phyloP scores from a whole-genome alignment of 2,797 vertebrate species.

The Monodelphis domestica region DNA sequence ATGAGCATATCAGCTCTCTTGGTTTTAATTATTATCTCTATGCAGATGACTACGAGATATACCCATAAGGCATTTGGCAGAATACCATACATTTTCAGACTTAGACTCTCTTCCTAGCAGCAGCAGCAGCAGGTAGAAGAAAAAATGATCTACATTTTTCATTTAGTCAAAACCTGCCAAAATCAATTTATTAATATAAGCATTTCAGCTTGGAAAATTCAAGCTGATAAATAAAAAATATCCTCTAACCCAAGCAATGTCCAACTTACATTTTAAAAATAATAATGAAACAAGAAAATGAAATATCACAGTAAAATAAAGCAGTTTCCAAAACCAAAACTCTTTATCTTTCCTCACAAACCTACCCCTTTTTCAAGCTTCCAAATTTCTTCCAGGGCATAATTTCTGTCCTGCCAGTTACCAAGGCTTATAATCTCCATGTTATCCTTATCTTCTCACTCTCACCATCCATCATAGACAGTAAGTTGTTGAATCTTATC shows the following conservation, averaged over 20 bases:
- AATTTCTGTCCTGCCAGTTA: too few species aligned
- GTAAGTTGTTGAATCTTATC: too few species aligned
- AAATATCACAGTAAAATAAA: neutral
- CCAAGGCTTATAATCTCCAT: too few species aligned
- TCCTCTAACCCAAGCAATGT: neutral
- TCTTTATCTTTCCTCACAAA: too few species aligned
- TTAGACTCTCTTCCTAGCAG: neutral
- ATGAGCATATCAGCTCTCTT: neutral
- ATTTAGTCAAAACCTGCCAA: neutral
- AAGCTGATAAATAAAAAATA: neutral
- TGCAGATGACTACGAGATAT: neutral
- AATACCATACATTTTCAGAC: neutral
- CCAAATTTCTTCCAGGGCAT: too few species aligned
- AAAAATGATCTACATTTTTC: neutral
- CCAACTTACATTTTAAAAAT: neutral
- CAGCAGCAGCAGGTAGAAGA: neutral
- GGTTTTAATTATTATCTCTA: neutral
- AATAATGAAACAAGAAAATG: neutral
- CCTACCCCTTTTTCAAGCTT: too few species aligned
- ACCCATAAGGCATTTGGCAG: neutral
- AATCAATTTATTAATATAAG: neutral
- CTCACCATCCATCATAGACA: too few species aligned
- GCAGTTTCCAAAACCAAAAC: too few species aligned
- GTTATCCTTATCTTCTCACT: too few species aligned
- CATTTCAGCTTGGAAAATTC: neutral